phyloP scores from a whole-genome alignment of 2,113 vertebrate genomes.

The Percopsis transmontana region DNA sequence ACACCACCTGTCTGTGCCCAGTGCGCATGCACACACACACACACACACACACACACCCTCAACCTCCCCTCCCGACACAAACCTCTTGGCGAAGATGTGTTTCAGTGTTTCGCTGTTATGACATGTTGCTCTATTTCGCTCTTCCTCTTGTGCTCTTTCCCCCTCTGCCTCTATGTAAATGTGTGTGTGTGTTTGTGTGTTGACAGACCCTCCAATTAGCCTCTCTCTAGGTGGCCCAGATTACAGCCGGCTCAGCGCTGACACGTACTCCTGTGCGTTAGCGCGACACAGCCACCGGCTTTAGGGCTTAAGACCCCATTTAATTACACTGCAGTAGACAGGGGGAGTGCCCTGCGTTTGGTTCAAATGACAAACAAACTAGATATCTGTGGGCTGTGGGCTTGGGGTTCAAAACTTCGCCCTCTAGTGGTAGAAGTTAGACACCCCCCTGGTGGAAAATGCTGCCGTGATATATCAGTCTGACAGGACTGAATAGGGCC shows the following conservation, averaged over 20 bases:
- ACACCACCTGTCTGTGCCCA: constrained; percentile 59
- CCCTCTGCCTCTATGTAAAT: neutral
- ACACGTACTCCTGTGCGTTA: constrained; percentile 48
- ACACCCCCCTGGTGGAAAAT: neutral
- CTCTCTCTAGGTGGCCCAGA: constrained; percentile 62
- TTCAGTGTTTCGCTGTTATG: neutral
- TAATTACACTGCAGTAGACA: constrained; percentile 71
- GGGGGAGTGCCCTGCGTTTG: constrained; percentile 57
- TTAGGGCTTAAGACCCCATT: constrained; percentile 64
- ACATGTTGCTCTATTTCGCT: neutral
- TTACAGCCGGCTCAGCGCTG: constrained; percentile 70
- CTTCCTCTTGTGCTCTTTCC: too few species aligned
- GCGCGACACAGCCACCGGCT: constrained; percentile 48
- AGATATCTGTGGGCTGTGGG: constrained; percentile 21
- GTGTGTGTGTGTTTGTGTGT: constrained; percentile 21
- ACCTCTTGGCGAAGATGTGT: neutral
- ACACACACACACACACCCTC: neutral
- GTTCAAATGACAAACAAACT: constrained; percentile 30
- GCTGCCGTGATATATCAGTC: neutral
- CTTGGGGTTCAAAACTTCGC: neutral
- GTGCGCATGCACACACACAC: neutral
- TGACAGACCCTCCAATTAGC: constrained; percentile 66
- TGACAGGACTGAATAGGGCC: constrained; percentile 18
- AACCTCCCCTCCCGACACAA: neutral
- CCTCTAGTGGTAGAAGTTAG: constrained; percentile 36